phyloP scores from a whole-genome alignment of 92 coral and sea anemone species.

The Epizoanthus ramosus region DNA sequence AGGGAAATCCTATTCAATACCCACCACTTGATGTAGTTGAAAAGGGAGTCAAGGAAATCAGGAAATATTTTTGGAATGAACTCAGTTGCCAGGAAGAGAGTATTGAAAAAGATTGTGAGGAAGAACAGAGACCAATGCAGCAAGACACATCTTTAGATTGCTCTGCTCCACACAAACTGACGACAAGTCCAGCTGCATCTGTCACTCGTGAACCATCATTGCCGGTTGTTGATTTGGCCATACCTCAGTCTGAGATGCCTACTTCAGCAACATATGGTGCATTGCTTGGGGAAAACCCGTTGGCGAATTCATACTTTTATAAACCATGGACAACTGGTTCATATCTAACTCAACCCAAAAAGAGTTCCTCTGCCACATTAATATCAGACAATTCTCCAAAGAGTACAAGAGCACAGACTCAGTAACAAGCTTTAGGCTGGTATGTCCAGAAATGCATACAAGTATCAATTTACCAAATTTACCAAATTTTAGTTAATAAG shows the following conservation, averaged over 20 bases:
- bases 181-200: not conserved
- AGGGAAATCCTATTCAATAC: conserved; percentile 64
- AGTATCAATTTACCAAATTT: no score
- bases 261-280: conserved; percentile 45
- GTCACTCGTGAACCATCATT: not conserved
- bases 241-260: not conserved
- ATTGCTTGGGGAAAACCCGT: conserved; percentile 48
- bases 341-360: conserved; percentile 46
- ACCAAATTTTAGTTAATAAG: no score
- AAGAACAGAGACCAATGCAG: conserved; percentile 21
- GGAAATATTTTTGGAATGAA: conserved; percentile 54
- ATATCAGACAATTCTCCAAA: not conserved
- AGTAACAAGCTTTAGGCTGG: not conserved
- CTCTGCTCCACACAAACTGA: not conserved
- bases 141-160: not conserved
- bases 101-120: conserved; percentile 9
- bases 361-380: not conserved
- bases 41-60: conserved; percentile 60
- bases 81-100: conserved; percentile 51
- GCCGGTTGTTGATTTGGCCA: not conserved
- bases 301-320: conserved; percentile 54
- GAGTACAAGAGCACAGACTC: not conserved
- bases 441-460: no score
- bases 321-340: conserved; percentile 79
- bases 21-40: conserved; percentile 64